phyloP scores from a whole-genome alignment of 2,888 invertebrate genomes.

The Tachina fera region DNA sequence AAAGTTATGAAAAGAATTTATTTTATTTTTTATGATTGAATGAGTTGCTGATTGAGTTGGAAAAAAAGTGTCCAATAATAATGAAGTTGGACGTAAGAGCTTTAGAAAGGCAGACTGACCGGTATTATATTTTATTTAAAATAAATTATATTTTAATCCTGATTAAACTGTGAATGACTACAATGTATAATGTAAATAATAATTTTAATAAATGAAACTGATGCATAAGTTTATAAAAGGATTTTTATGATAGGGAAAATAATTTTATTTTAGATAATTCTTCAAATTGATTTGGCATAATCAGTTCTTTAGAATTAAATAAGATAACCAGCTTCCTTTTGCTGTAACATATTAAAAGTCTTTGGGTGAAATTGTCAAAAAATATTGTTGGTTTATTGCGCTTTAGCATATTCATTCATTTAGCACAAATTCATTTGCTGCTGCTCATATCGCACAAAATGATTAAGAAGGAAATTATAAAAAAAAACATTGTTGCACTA shows the following conservation, averaged over 20 bases:
- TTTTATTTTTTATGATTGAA: slow-evolving; percentile 70
- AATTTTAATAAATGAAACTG: slow-evolving; percentile 14
- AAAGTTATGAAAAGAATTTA: slow-evolving; percentile 44
- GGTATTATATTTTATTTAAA: slow-evolving; percentile 46
- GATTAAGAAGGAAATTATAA: background rate
- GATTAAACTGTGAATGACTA: slow-evolving; percentile 47
- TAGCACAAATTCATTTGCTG: no score
- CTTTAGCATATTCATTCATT: no score
- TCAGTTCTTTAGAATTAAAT: no score
- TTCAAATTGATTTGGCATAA: no score
- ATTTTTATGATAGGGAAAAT: no score
- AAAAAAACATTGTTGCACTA: slow-evolving; percentile 6
- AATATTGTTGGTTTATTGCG: no score
- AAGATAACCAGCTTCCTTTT: no score
- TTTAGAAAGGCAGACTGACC: slow-evolving; percentile 5
- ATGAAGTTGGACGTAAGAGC: slow-evolving; percentile 25
- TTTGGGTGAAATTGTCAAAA: no score
- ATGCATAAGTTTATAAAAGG: no score
- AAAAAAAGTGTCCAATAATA: slow-evolving; percentile 60
- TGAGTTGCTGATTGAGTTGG: slow-evolving; percentile 71
- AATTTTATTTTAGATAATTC: no score
- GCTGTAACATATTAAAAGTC: no score
- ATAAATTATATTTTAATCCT: slow-evolving; percentile 61
- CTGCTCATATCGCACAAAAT: no score
- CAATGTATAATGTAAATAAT: slow-evolving; percentile 8